A percentile compares a stretch with the other conserved stretches of the same genome.
Conservation (phyloP, 2,797 vertebrate species). For the Coreius guichenoti region DNA sequence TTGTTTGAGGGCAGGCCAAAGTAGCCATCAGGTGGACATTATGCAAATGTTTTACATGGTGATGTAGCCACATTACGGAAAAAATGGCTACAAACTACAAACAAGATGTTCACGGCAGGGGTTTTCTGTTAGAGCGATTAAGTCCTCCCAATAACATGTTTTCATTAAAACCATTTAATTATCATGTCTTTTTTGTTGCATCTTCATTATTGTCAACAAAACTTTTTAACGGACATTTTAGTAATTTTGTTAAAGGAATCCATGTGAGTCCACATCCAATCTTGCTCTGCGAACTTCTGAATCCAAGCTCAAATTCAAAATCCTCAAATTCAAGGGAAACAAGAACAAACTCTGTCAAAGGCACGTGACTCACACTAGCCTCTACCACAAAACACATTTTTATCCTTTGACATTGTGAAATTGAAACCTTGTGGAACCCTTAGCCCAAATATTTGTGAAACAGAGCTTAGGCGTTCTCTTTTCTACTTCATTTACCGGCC, state of each 20-base stretch:
- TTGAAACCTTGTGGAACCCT: slow-evolving; percentile 70
- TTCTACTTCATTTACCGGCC: slow-evolving; percentile 2
- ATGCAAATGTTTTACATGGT: too few relatives aligned
- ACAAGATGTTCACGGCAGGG: too few relatives aligned
- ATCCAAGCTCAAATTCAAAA: neutral
- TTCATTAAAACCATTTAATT: too few relatives aligned
- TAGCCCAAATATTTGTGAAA: slow-evolving; percentile 65
- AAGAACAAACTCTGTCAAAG: slow-evolving; percentile 46
- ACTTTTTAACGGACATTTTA: neutral
- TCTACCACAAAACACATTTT: slow-evolving; percentile 70
- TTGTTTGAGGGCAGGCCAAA: too few relatives aligned
- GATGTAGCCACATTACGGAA: too few relatives aligned
- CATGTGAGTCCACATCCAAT: neutral
- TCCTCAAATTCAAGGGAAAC: neutral
- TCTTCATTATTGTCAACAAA: too few relatives aligned
- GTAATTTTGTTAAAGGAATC: neutral
- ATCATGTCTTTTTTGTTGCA: too few relatives aligned
- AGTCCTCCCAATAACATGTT: too few relatives aligned
- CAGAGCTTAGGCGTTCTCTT: slow-evolving; percentile 58
- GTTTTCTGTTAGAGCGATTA: too few relatives aligned
- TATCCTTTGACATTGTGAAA: slow-evolving; percentile 76
- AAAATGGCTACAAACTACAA: too few relatives aligned
- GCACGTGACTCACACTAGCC: slow-evolving; percentile 62
- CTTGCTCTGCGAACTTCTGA: neutral
- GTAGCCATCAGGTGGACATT: too few relatives aligned